Conservation (phyloP, 2,888 invertebrate species). For the Scaptomyza polygonia region DNA sequence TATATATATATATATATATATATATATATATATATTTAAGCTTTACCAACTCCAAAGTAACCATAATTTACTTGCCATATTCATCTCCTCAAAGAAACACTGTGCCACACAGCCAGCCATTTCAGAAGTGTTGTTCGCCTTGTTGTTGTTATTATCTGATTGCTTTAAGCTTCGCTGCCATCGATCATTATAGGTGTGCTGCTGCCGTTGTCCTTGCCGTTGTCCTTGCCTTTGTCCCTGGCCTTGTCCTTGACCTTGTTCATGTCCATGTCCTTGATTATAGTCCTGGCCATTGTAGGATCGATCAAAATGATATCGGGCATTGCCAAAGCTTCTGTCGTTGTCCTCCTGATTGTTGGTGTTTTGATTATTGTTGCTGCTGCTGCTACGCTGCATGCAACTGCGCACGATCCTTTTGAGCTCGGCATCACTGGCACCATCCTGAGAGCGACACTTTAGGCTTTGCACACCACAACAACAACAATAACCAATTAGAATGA, state of each 20-base stretch:
- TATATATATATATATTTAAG: no score
- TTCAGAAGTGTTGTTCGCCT: constrained; percentile 61
- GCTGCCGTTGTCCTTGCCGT: constrained; percentile 38
- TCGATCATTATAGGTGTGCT: constrained; percentile 48
- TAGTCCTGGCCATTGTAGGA: constrained; percentile 49
- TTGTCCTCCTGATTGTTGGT: constrained; percentile 28
- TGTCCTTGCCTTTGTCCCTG: constrained; percentile 29
- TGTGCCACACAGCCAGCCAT: constrained; percentile 86
- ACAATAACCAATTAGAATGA: constrained; percentile 37
- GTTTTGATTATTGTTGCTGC: constrained; percentile 30
- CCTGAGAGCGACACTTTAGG: constrained; percentile 87
- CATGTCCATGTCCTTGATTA: constrained; percentile 62
- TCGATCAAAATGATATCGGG: constrained; percentile 38
- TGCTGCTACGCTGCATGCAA: constrained; percentile 85
- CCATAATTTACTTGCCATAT: constrained; percentile 86
- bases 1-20: no score
- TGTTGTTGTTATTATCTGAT: constrained; percentile 48
- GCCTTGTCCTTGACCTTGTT: constrained; percentile 31
- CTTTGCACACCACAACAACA: constrained; percentile 21
- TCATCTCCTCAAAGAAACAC: constrained; percentile 89
- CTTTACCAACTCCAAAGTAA: no score
- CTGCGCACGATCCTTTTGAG: constrained; percentile 86
- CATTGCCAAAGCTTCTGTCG: constrained; percentile 32
- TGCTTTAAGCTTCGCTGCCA: constrained; percentile 59
- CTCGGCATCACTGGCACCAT: constrained; percentile 86